Evolutionary conservation across 1,140 invertebrate species (phyloP), one percentile per base, ranked within the genome.

Genomic region (Tetramorium alpestre): DNA sequence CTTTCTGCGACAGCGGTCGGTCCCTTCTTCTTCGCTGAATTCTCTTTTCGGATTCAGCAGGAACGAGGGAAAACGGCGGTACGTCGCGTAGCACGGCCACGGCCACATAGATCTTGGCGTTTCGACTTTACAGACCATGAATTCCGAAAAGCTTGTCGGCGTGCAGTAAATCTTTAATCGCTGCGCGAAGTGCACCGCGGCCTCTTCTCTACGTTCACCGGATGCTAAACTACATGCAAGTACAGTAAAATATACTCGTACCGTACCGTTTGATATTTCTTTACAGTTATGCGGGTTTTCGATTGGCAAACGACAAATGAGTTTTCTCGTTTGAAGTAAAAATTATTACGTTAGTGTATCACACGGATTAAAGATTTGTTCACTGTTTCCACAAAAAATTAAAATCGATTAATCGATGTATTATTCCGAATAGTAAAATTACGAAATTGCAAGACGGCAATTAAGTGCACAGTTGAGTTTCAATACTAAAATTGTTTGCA

Each of bases 121-220:
- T 91, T 90, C 85, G 81, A 88, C 89, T 92, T 92, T 90, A 90
- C 91, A 91, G 75, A 69, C 86, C 91, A 90, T 91, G 87, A 92
- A 92, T 92, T 89, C 51, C 82, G 89, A 91, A 93, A 92, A 90
- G 92, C 90, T 72, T 77, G 90, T 90, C 87, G 89, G 65, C 84
- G 85, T 73, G 88, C 73, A 88, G 89, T 93, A 92, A 93, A 93
- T 93, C 89, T 92, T 92, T 93, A 92, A 93, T 93, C 92, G 85
- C 60, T 18, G 16, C 51, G 25, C 58, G 65, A 54, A 87, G 56
- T 73, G 60, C 62, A 44, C 16, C 41, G 49, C 60, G 38, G 22
- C 18, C 25, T 82, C 18, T 11, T 82, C 18, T 58, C 54, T n/a
- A 44, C 54, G 49, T 49, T 54, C 56, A 10, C 49, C 11, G 67